phyloP scores from a whole-genome alignment of 2,888 invertebrate genomes.

The Thecocarcelia acutangulata region DNA sequence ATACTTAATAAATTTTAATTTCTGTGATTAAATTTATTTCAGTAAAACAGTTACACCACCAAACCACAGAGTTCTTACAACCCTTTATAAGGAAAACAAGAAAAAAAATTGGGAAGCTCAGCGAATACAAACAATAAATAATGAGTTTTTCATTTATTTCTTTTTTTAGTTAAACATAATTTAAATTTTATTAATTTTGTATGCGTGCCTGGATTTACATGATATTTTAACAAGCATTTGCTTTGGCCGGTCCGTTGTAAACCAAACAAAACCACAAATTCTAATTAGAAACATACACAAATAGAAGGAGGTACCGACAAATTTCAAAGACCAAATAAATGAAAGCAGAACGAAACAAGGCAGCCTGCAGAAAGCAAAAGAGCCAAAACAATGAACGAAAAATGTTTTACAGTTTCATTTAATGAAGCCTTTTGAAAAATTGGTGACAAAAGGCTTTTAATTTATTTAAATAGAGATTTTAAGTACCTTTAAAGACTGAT shows the following conservation, averaged over 20 bases:
- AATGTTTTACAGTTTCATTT: constrained; percentile 33
- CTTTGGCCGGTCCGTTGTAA: constrained; percentile 34
- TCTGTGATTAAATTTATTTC: no score
- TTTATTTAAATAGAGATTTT: constrained; percentile 64
- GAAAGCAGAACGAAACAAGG: neutral
- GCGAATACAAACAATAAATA: constrained; percentile 53
- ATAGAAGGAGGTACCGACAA: constrained; percentile 5
- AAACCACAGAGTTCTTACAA: neutral
- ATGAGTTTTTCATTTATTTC: constrained; percentile 17
- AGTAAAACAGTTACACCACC: neutral
- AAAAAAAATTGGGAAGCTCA: neutral
- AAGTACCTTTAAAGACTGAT: constrained; percentile 53
- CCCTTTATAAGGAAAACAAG: constrained; percentile 16
- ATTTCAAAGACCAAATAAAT: neutral
- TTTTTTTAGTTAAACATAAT: constrained; percentile 46
- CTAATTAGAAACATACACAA: constrained; percentile 58
- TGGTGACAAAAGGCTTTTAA: constrained; percentile 64
- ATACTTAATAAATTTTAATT: no score
- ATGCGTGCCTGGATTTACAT: constrained; percentile 60
- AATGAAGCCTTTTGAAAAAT: constrained; percentile 57
- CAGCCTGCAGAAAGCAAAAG: constrained; percentile 15
- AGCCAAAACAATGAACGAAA: constrained; percentile 24
- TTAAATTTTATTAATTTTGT: constrained; percentile 68
- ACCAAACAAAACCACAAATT: constrained; percentile 64
- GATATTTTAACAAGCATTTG: constrained; percentile 57